Evolutionary conservation across 2,113 vertebrate species (phyloP), one percentile per base, ranked within the genome.

Genomic region (Indicator maculatus): DNA sequence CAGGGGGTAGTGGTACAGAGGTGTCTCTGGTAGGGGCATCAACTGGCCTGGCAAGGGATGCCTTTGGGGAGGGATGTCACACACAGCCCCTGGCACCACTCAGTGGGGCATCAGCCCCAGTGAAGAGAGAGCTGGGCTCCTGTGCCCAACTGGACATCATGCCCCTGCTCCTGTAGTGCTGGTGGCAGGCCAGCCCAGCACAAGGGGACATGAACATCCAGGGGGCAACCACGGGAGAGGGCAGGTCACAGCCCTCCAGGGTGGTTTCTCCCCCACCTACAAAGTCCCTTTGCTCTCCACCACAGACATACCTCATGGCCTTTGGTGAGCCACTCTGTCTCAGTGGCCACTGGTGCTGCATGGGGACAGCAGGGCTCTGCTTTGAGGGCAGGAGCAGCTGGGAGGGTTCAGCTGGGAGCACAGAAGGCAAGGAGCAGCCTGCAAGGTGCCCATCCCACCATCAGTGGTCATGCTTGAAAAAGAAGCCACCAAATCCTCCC

Each of bases 121-220:
- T 0, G 1, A 69, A 64, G 24, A 86, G 7, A 2, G n/a, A 53
- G 23, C 53, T 36, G 76, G 41, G n/a, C 6, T 60, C 74, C 55
- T 77, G 65, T 2, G 4, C 38, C n/a, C 1, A 4, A 5, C 11
- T 30, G 38, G 33, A 52, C 5, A 8, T 12, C 1, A 1, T 5
- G 15, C 4, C 53, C 23, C 47, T 1, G 2, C 59, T 30, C 13
- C 64, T 45, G 64, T 31, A 21, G 63, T 5, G 2, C 72, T 58
- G 38, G 45, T 41, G 47, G 39, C 69, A 70, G 58, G 11, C 20
- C 86, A 90, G 60, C 15, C n/a, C 59, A 38, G 52, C 67, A 52
- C 0, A 0, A 75, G 19, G 41, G 26, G 41, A 72, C 36, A 14
- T 0, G 11, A 45, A 82, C 10, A 33, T 4, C 19, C 28, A 33